phyloP scores from a whole-genome alignment of 2,113 vertebrate species.

The Lynx canadensis region DNA sequence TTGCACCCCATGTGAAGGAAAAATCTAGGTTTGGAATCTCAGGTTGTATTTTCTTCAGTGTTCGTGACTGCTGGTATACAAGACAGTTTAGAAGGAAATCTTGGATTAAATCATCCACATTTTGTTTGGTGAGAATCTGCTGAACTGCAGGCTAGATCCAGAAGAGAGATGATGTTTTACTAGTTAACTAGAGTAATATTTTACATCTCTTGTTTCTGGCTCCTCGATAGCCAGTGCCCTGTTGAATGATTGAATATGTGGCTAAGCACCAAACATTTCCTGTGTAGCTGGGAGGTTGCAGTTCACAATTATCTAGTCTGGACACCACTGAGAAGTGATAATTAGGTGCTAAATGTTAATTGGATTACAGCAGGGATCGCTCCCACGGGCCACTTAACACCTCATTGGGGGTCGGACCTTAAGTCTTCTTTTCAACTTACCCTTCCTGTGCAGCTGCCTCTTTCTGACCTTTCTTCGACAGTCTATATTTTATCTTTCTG shows the following conservation, averaged over 20 bases:
- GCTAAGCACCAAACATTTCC: constrained; percentile 52
- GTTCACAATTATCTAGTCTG: constrained; percentile 72
- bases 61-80: not conserved
- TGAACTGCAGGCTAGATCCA: not conserved
- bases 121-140: not conserved
- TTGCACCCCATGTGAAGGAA: not conserved
- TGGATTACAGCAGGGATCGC: constrained; percentile 66
- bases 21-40: not conserved
- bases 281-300: constrained; percentile 32
- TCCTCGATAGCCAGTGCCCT: constrained; percentile 33
- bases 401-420: constrained; percentile 55
- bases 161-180: not conserved
- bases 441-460: constrained; percentile 25
- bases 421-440: constrained; percentile 23
- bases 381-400: constrained; percentile 60
- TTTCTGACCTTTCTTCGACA: constrained; percentile 50
- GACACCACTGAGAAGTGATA: constrained; percentile 75
- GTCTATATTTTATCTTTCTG: constrained; percentile 34
- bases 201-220: not conserved
- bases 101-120: not conserved
- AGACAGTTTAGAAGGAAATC: not conserved
- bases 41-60: not conserved
- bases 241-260: constrained; percentile 54
- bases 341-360: constrained; percentile 79
- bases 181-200: not conserved